Evolutionary conservation across 2,797 vertebrate genomes (phyloP), one percentile per base, ranked within the genome.

Genomic region (Rhinella marina): DNA sequence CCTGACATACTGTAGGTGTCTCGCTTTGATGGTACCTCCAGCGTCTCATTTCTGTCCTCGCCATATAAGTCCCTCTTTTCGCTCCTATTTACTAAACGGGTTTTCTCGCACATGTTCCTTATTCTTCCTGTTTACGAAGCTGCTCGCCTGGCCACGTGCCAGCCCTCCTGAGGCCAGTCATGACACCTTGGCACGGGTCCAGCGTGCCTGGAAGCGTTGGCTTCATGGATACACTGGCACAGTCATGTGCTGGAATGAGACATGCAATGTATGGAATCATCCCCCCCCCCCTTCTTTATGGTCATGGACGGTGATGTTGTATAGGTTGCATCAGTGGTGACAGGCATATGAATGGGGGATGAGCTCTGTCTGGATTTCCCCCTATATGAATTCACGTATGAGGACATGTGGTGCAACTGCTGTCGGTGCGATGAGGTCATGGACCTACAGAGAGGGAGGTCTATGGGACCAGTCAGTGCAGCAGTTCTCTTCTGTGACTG

Each of bases 101-200:
- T 86, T 78, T 80, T 50, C 61, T 12, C 19, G 61, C 82, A 81
- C 66, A 77, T 88, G 87, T 75, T 85, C 68, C 32, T 56, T 72
- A 52, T 32, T 79, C 82, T 88, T 88, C 87, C 87, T 88, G 88
- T 88, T 88, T 88, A 85, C 73, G 59, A 77, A 59, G 62, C 75
- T 52, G 76, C 78, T 61, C 64, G 76, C 32, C 62, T 72, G 82
- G 87, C 66, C 7, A 10, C 0, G 57, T 17, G 83, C 82, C 82
- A 75, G 54, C 12, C 62, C 82, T 79, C 82, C 54, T 9, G 79
- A 61, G 82, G 57, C 72, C 23, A 50, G 62, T 84, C 75, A 75
- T 84, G 81, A 88, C 64, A 73, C 81, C 29, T 32, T 84, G 75
- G 81, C 76, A 57, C 3, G 19, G 19, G 76, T 50, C 82, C 76